phyloP scores from a whole-genome alignment of 2,797 vertebrate genomes.

The Enteromius mattozi region DNA sequence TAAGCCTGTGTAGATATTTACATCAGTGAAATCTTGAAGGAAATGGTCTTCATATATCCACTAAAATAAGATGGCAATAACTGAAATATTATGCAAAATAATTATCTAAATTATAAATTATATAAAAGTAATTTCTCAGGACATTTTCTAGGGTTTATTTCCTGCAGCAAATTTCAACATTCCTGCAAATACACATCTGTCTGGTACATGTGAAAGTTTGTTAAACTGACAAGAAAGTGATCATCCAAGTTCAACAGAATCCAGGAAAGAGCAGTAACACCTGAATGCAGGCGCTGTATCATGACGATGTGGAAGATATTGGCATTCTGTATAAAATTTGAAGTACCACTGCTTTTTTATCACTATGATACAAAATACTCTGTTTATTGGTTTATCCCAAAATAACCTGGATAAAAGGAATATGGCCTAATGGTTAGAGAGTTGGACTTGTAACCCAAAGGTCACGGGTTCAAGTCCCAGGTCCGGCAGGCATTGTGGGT shows the following conservation, averaged over 20 bases:
- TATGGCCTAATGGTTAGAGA: too few species aligned
- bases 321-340: neutral
- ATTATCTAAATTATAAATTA: too few species aligned
- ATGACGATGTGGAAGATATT: neutral
- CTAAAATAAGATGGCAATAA: neutral
- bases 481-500: too few species aligned
- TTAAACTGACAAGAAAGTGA: too few species aligned
- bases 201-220: neutral
- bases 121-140: neutral
- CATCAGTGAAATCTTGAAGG: neutral
- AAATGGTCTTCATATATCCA: neutral
- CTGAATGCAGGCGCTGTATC: neutral
- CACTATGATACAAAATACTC: neutral
- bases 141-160: neutral
- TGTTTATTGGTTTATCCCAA: neutral
- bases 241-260: neutral
- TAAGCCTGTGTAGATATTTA: neutral
- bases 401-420: neutral
- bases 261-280: neutral
- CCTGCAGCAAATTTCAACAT: neutral
- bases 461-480: too few species aligned
- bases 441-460: too few species aligned
- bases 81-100: neutral
- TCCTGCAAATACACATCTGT: neutral
- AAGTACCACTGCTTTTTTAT: neutral